These are phyloP conservation scores for Orthonychiurus folsomi DNA, from an alignment of 2,888 invertebrate genomes.

Conservation along the genomic window DNA sequence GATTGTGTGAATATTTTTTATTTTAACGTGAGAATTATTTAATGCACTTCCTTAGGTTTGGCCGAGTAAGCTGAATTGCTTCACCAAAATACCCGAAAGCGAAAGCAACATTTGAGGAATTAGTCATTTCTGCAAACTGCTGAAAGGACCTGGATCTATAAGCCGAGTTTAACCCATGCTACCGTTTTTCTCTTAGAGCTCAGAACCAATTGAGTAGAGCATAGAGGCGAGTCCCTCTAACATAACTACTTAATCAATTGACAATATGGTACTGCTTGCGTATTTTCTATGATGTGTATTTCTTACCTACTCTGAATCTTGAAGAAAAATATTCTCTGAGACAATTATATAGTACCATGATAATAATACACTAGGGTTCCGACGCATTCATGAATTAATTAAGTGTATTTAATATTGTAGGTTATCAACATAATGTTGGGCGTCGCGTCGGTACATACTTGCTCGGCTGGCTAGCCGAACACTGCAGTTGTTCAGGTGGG, in stretches of 20 bases:
- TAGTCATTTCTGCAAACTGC: constrained; percentile 78
- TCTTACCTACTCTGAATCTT: background rate
- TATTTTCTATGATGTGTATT: no score
- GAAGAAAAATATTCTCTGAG: constrained; percentile 10
- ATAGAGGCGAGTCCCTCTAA: constrained; percentile 57
- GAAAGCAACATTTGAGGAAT: constrained; percentile 74
- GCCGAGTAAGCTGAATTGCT: constrained; percentile 91
- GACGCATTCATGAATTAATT: no score
- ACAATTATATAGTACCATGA: no score
- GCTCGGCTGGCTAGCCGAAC: constrained; percentile 91
- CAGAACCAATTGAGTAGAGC: constrained; percentile 71
- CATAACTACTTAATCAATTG: background rate
- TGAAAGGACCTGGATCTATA: constrained; percentile 96
- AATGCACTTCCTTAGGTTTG: constrained; percentile 59
- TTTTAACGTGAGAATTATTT: no score
- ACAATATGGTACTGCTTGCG: no score
- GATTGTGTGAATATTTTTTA: no score
- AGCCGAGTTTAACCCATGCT: constrained; percentile 78
- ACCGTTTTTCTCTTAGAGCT: constrained; percentile 93
- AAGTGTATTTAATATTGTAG: no score
- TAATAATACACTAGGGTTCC: no score
- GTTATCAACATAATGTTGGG: constrained; percentile 72
- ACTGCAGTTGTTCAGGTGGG: constrained; percentile 90
- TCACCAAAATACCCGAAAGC: constrained; percentile 76
- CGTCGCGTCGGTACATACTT: constrained; percentile 88